These are phyloP conservation scores for Drosophila triauraria DNA, from an alignment of 1,140 invertebrate genomes.

Conservation along the genomic window DNA sequence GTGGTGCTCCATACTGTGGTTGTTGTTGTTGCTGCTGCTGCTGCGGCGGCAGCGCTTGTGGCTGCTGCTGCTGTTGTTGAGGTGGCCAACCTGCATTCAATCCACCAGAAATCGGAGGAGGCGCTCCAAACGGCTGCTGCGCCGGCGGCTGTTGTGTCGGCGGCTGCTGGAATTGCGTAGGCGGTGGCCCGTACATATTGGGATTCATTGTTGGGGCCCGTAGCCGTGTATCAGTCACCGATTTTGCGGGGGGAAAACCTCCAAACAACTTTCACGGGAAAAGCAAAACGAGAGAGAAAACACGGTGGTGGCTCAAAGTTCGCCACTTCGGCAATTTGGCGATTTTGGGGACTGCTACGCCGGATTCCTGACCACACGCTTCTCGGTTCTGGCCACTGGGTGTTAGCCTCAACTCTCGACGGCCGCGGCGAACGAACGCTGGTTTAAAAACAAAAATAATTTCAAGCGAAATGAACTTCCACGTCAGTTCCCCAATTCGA, in stretches of 20 bases:
- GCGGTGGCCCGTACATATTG: conserved; percentile 72
- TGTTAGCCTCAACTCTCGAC: conserved; percentile 25
- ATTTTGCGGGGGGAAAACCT: conserved; percentile 6
- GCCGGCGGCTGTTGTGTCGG: conserved; percentile 24
- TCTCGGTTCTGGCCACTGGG: conserved; percentile 22
- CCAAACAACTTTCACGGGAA: conserved; percentile 69
- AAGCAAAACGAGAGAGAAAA: conserved; percentile 21
- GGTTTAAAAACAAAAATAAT: conserved; percentile 61
- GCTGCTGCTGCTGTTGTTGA: conserved; percentile 58
- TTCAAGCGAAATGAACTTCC: conserved; percentile 76
- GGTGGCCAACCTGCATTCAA: conserved; percentile 60
- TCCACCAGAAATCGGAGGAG: conserved; percentile 47
- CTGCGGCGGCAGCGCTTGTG: conserved; percentile 22
- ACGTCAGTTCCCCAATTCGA: conserved; percentile 81
- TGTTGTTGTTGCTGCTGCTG: conserved; percentile 49
- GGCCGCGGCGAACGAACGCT: conserved; percentile 37
- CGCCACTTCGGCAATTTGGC: conserved; percentile 35
- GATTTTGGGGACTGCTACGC: conserved; percentile 27
- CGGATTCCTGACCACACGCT: conserved; percentile 39
- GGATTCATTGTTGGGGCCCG: conserved; percentile 60
- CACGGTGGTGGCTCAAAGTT: conserved; percentile 74
- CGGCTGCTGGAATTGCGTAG: conserved; percentile 65
- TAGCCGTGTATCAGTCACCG: conserved; percentile 18
- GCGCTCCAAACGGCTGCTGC: conserved; percentile 57
- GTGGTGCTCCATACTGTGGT: conserved; percentile 67